A percentile compares a stretch with the other conserved stretches of the same genome.
phyloP scores from a whole-genome alignment of 2,113 vertebrate genomes.

The Eretmochelys imbricata region DNA sequence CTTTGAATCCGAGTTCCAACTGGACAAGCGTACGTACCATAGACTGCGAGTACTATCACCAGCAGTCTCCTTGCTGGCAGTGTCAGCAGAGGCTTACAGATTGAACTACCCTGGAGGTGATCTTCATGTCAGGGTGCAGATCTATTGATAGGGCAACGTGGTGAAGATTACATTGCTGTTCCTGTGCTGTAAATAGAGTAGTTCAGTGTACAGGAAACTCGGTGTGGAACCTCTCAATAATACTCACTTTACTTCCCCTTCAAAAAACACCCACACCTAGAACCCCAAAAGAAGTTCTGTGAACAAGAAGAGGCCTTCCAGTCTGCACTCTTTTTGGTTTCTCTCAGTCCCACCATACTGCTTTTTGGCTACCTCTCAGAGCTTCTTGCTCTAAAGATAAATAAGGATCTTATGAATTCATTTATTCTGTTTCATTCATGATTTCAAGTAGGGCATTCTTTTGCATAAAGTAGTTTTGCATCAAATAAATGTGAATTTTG shows the following conservation, averaged over 20 bases:
- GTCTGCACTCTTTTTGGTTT: neutral
- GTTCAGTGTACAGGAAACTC: neutral
- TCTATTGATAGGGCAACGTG: neutral
- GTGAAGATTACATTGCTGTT: neutral
- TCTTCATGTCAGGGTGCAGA: neutral
- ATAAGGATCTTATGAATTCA: neutral
- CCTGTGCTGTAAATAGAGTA: neutral
- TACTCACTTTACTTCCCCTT: neutral
- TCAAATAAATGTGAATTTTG: neutral
- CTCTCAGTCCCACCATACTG: neutral
- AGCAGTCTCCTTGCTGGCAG: neutral
- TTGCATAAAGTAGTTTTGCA: neutral
- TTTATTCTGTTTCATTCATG: neutral
- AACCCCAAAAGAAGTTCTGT: neutral
- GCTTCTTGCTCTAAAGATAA: accelerated
- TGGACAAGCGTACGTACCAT: neutral
- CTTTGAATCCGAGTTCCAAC: neutral
- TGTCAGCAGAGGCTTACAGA: neutral
- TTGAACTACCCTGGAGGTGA: neutral
- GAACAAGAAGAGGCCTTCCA: neutral
- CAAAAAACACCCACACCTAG: neutral
- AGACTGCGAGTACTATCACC: neutral
- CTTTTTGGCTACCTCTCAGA: neutral
- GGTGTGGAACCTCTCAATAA: neutral
- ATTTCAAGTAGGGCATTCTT: neutral